Evolutionary conservation across 2,797 vertebrate genomes (phyloP), one percentile per base, ranked within the genome.

Genomic region (Alauda arvensis): DNA sequence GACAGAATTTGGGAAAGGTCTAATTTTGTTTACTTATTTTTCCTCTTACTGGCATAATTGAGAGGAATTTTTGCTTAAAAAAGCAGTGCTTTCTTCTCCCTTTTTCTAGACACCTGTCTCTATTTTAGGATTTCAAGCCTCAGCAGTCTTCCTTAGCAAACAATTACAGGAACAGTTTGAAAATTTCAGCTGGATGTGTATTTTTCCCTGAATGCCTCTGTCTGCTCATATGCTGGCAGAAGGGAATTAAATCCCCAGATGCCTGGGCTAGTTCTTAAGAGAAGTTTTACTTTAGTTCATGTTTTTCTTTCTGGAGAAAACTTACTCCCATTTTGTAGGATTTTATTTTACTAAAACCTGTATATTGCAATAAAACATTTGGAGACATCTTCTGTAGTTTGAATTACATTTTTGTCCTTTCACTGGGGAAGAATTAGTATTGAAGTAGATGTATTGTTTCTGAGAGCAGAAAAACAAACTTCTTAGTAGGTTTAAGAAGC

Each of bases 91-190:
- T 10, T 66, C 24, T 40, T 68, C 43, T 75, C 43, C 16, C 8
- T 53, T 11, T 81, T 93, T 85, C 33, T 42, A 69, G 24, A 34
- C 78, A 76, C 42, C 60, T 69, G 74, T 60, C n/a, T 80, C 40
- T 85, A 14, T 87, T 83, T 85, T 56, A 87, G 77, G 77, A 72
- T 63, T 82, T 72, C 39, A 56, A 63, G 34, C 60, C 69, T 48
- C 39, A 67, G 56, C 48, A 66, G 60, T 76, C 51, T 88, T 94
- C 74, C 77, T 91, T 87, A 78, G 65, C 7, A 39, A 90, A 92
- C 74, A 82, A 45, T 85, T 82, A 40, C 46, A 87, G 69, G 61
- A 88, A 80, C 65, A 70, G 34, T 78, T 49, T 24, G 77, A 72
- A 68, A 72, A 63, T 56, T 87, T 67, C 25, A 66, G 34, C 53